Percentiles rank a stretch among this genome's conserved stretches.
Conservation (phyloP, 2,113 vertebrate genomes). For the Bujurquina vittata region DNA sequence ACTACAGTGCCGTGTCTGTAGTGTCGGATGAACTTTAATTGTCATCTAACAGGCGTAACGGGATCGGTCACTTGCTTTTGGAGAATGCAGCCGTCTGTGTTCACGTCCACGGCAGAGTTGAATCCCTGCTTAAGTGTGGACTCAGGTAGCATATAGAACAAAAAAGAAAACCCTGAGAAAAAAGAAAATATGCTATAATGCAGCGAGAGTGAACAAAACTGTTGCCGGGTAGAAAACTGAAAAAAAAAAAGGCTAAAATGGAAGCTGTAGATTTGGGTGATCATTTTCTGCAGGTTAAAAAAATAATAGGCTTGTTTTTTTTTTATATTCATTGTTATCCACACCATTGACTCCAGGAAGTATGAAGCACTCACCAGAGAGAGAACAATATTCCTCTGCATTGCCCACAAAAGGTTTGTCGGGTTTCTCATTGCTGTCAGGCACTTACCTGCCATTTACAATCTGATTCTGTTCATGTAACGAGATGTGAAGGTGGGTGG, state of each 20-base stretch:
- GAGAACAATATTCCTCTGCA: not conserved
- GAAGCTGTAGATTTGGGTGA: not conserved
- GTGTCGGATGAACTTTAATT: not conserved
- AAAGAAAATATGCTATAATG: too few species aligned
- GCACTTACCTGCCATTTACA: conserved; percentile 1
- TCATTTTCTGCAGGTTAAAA: not conserved
- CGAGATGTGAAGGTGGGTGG: conserved; percentile 24
- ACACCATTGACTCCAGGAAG: not conserved
- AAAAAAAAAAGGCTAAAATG: not conserved
- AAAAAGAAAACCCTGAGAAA: not conserved
- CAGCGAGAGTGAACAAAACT: not conserved
- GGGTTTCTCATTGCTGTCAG: conserved; percentile 3
- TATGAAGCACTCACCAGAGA: not conserved
- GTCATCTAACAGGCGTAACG: not conserved
- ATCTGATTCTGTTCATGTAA: not conserved
- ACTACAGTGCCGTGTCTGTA: too few species aligned
- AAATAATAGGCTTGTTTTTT: not conserved
- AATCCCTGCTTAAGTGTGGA: not conserved
- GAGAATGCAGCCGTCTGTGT: not conserved
- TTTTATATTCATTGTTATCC: not conserved
- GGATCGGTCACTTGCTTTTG: not conserved
- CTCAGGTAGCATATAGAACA: not conserved
- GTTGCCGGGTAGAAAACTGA: not conserved
- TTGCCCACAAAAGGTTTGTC: not conserved
- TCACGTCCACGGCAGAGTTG: not conserved